These are phyloP conservation scores for Trissonchulus sp. DNA, from an alignment of 2,888 invertebrate species.

Conservation along the genomic window DNA sequence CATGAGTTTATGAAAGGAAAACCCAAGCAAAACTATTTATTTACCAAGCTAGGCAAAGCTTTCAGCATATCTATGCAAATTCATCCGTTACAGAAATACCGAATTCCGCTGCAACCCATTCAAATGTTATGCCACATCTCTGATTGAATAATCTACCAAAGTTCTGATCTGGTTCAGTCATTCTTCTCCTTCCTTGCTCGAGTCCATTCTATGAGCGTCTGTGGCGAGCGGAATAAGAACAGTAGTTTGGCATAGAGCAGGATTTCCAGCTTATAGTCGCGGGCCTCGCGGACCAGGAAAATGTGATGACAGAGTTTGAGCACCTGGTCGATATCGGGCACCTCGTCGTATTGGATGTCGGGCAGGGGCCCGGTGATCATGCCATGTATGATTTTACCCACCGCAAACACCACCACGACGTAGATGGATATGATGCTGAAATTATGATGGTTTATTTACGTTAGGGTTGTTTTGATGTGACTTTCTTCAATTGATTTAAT, in stretches of 20 bases:
- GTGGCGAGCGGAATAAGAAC: slow-evolving; percentile 91
- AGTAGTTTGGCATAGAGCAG: slow-evolving; percentile 91
- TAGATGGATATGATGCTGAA: slow-evolving; percentile 89
- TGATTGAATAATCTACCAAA: too few species aligned
- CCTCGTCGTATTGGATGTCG: slow-evolving; percentile 63
- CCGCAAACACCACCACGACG: slow-evolving; percentile 85
- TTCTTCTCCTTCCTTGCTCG: slow-evolving; percentile 34
- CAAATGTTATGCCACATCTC: too few species aligned
- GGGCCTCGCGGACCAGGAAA: slow-evolving; percentile 77
- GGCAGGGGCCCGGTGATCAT: slow-evolving; percentile 81
- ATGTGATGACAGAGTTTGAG: slow-evolving; percentile 60
- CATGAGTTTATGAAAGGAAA: too few species aligned
- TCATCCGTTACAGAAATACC: too few species aligned
- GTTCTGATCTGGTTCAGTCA: slow-evolving; percentile 21
- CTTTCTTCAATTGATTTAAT: too few species aligned
- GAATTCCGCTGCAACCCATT: too few species aligned
- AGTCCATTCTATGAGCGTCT: slow-evolving; percentile 74
- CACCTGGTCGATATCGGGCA: slow-evolving; percentile 61
- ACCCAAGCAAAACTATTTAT: too few species aligned
- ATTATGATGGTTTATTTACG: slow-evolving; percentile 34
- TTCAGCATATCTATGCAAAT: too few species aligned
- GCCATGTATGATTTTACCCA: slow-evolving; percentile 78
- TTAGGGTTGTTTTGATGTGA: too few species aligned
- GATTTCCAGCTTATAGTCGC: slow-evolving; percentile 85
- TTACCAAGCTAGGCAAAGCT: too few species aligned